Percentiles rank a stretch among this genome's conserved stretches.
Conservation (phyloP, 2,797 vertebrate genomes). For the Vultur gryphus region DNA sequence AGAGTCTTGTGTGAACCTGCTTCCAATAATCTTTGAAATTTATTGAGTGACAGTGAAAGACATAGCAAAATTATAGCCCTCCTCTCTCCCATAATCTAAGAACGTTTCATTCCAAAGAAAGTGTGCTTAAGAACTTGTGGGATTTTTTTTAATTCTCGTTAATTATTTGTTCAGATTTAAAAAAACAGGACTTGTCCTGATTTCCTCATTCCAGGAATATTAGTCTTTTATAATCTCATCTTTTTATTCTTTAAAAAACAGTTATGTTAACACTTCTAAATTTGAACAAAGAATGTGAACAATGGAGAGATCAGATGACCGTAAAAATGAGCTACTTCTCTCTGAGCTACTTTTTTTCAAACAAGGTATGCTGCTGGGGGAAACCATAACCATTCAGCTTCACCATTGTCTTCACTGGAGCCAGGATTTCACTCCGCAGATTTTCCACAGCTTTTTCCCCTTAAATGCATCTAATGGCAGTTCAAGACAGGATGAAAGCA, state of each 20-base stretch:
- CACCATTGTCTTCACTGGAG: not conserved
- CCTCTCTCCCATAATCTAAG: constrained; percentile 38
- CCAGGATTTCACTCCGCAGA: not conserved
- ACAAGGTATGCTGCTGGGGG: not conserved
- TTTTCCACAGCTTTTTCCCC: constrained; percentile 8
- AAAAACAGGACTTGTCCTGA: not conserved
- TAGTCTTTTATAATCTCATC: not conserved
- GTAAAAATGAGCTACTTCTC: not conserved
- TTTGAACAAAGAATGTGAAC: constrained; percentile 11
- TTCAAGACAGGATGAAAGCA: constrained; percentile 1
- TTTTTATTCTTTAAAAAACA: not conserved
- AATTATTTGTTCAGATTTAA: constrained; percentile 23
- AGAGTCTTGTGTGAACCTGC: constrained; percentile 44
- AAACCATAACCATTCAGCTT: not conserved
- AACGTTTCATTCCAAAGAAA: constrained; percentile 34
- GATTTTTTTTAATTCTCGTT: not conserved
- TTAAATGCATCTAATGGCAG: not conserved
- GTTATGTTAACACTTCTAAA: constrained; percentile 9
- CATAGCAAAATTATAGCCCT: constrained; percentile 7
- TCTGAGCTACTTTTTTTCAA: not conserved
- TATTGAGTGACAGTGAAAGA: constrained; percentile 50
- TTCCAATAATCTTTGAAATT: constrained; percentile 65
- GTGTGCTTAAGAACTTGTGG: not conserved
- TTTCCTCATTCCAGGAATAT: constrained; percentile 12
- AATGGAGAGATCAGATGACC: not conserved